Percentiles rank a stretch among this genome's conserved stretches.
Conservation (phyloP, 2,888 invertebrate genomes). For the Eupithecia centaureata region DNA sequence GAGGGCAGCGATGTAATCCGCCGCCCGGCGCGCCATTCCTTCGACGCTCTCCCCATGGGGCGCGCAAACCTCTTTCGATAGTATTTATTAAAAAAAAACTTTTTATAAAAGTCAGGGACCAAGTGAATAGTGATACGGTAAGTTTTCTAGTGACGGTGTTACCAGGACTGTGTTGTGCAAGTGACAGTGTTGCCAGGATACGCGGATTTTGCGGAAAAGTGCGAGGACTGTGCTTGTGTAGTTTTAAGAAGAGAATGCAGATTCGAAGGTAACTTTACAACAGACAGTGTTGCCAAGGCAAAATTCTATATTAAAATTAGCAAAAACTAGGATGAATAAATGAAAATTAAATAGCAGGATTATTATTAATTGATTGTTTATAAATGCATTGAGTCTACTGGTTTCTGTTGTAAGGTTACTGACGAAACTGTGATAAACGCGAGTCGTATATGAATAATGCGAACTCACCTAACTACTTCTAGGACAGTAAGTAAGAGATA, state of each 20-base stretch:
- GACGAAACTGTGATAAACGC: conserved; percentile 15
- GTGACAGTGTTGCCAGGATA: conserved; percentile 70
- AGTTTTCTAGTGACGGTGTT: conserved; percentile 72
- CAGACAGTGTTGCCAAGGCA: conserved; percentile 67
- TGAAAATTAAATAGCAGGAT: not conserved
- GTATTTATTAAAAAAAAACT: conserved; percentile 67
- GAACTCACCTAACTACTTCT: conserved; percentile 20
- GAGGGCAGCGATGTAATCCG: conserved; percentile 71
- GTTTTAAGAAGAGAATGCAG: conserved; percentile 45
- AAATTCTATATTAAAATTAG: conserved; percentile 8
- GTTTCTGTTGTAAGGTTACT: conserved; percentile 34
- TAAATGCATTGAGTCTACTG: conserved; percentile 16
- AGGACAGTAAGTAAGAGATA: conserved; percentile 27
- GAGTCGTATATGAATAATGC: conserved; percentile 5
- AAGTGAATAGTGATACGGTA: conserved; percentile 83
- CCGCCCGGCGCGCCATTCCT: conserved; percentile 79
- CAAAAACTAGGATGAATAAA: conserved; percentile 4
- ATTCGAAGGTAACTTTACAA: conserved; percentile 44
- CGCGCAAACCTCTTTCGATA: conserved; percentile 80
- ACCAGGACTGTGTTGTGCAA: conserved; percentile 75
- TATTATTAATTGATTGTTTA: conserved; percentile 18
- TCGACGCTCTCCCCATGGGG: conserved; percentile 80
- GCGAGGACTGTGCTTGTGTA: conserved; percentile 57
- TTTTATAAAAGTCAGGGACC: conserved; percentile 76
- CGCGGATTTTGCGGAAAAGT: conserved; percentile 45